Conservation (phyloP, 2,888 invertebrate genomes). For the Phyllotreta striolata region DNA sequence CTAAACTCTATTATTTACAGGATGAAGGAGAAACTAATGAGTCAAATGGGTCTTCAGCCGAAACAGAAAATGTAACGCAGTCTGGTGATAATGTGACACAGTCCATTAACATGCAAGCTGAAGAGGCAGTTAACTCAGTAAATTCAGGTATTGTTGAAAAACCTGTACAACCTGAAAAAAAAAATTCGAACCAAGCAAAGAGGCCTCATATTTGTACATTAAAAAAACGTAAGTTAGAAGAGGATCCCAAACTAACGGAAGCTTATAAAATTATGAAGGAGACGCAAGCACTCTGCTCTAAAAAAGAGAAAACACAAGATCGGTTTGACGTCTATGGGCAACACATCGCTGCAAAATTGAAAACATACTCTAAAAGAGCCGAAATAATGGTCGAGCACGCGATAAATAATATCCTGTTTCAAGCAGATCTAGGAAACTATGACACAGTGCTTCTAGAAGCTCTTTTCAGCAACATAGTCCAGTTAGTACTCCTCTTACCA, state of each 20-base stretch:
- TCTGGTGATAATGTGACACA: neutral
- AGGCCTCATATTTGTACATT: neutral
- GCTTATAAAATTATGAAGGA: constrained; percentile 3
- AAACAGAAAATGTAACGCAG: neutral
- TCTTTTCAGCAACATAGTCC: neutral
- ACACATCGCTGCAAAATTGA: neutral
- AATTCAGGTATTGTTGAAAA: neutral
- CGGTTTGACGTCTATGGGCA: neutral
- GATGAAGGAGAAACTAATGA: neutral
- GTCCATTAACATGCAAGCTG: neutral
- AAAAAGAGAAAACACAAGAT: constrained; percentile 2
- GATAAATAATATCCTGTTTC: neutral
- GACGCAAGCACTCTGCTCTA: neutral
- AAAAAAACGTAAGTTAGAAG: no score
- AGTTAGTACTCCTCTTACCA: neutral
- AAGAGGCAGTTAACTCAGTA: neutral
- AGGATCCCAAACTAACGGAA: neutral
- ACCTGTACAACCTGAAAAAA: neutral
- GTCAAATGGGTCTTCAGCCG: no score
- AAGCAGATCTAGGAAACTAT: neutral
- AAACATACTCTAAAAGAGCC: neutral
- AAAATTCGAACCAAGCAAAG: neutral
- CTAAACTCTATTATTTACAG: constrained; percentile 4
- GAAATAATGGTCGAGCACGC: constrained; percentile 1
- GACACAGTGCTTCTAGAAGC: no score